Percentiles rank a stretch among this genome's conserved stretches.
Evolutionary conservation across 2,797 vertebrate species (phyloP).

Genomic region (Crocidura indochinensis): DNA sequence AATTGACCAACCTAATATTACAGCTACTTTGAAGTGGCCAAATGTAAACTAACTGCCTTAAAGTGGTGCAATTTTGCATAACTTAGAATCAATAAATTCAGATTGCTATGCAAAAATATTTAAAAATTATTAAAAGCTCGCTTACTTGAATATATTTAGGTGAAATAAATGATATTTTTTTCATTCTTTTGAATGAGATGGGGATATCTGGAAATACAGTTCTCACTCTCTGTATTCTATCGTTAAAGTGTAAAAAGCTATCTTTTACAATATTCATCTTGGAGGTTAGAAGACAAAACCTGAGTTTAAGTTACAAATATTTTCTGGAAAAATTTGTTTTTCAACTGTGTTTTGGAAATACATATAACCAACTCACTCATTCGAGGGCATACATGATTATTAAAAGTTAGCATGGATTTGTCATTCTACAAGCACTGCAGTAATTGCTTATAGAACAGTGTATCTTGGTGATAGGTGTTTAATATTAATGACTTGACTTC

Average conservation of each 20-base stretch:
- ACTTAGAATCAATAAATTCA: too few species aligned
- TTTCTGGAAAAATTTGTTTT: conserved; percentile 60
- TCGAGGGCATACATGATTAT: conserved; percentile 3
- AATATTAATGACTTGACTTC: conserved; percentile 25
- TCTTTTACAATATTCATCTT: conserved; percentile 51
- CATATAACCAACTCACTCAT: conserved; percentile 14
- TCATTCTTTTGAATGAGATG: background rate
- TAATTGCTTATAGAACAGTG: conserved; percentile 37
- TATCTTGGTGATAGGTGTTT: conserved; percentile 56
- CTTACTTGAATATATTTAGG: conserved; percentile 53
- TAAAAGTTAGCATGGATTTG: conserved; percentile 44
- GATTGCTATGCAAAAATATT: too few species aligned
- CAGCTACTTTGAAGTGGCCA: too few species aligned
- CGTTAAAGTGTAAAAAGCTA: conserved; percentile 8
- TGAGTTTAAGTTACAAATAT: conserved; percentile 24
- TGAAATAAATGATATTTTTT: conserved; percentile 28
- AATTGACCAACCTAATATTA: too few species aligned
- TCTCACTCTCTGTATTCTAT: conserved; percentile 43
- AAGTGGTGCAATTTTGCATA: too few species aligned
- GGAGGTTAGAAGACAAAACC: conserved; percentile 37
- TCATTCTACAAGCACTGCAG: background rate
- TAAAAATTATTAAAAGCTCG: conserved; percentile 34
- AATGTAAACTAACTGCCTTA: too few species aligned
- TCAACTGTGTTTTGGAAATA: background rate
- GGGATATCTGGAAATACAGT: conserved; percentile 7